Conservation (phyloP, 2,113 vertebrate genomes). For the Vidua macroura region DNA sequence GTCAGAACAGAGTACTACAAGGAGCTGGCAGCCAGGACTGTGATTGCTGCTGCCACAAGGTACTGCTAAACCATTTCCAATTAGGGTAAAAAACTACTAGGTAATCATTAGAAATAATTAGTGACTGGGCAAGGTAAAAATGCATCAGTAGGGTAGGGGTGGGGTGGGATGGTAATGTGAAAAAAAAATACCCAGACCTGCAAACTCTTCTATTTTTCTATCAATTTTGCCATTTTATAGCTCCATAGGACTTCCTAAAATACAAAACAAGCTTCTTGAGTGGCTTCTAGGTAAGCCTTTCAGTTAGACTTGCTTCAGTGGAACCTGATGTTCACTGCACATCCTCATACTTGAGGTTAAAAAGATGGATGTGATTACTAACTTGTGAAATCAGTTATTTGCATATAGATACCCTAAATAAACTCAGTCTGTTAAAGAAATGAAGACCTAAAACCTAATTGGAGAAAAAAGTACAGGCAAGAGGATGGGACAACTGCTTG, state of each 20-base stretch:
- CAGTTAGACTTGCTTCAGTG: background rate
- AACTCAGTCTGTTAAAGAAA: background rate
- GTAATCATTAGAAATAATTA: background rate
- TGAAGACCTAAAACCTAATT: background rate
- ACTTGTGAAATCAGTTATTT: background rate
- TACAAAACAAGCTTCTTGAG: background rate
- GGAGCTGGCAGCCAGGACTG: constrained; percentile 89
- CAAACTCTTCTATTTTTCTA: background rate
- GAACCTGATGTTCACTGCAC: background rate
- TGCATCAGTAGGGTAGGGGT: background rate
- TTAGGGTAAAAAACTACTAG: background rate
- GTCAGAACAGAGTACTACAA: constrained; percentile 95
- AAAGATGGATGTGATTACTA: background rate
- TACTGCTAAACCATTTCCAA: constrained; percentile 43
- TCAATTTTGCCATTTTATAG: background rate
- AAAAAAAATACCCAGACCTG: background rate
- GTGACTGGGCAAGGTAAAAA: background rate
- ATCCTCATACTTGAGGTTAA: background rate
- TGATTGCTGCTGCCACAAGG: constrained; percentile 88
- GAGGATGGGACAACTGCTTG: background rate
- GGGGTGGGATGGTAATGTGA: too few relatives aligned
- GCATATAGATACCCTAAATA: background rate
- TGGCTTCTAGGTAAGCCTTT: background rate
- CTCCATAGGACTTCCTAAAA: background rate
- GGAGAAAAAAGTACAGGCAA: background rate